Evolutionary conservation across 2,113 vertebrate species (phyloP).

Genomic region (Mobula hypostoma): DNA sequence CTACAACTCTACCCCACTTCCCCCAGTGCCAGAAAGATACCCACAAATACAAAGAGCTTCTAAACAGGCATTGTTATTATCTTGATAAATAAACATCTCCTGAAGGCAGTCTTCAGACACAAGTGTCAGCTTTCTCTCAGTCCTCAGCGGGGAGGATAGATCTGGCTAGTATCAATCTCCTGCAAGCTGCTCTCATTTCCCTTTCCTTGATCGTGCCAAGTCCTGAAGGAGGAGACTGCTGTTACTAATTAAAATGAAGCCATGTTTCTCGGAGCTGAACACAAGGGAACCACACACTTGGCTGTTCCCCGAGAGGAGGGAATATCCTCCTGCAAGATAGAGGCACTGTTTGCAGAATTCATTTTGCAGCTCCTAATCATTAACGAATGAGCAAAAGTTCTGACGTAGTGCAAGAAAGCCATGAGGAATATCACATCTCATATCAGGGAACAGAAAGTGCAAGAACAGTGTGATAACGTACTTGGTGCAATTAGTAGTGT

Average conservation of each 20-base stretch:
- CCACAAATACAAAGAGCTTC: neutral
- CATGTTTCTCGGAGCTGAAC: neutral
- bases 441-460: neutral
- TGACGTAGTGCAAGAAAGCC: neutral
- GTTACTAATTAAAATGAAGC: conserved; percentile 29
- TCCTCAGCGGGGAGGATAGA: neutral
- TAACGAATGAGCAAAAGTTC: neutral
- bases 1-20: neutral
- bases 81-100: neutral
- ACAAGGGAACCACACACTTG: neutral
- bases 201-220: neutral
- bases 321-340: neutral
- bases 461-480: neutral
- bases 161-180: conserved; percentile 20
- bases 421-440: neutral
- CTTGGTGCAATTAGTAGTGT: neutral
- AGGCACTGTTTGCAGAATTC: neutral
- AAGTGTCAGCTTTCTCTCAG: neutral
- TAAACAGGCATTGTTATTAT: neutral
- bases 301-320: neutral
- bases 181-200: neutral
- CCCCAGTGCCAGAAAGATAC: neutral
- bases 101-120: neutral
- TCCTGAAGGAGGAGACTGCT: neutral
- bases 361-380: neutral